Percentiles rank a stretch among this genome's conserved stretches.
Evolutionary conservation across 2,888 invertebrate genomes (phyloP).

Genomic region (Zygothrica quintamaculata): DNA sequence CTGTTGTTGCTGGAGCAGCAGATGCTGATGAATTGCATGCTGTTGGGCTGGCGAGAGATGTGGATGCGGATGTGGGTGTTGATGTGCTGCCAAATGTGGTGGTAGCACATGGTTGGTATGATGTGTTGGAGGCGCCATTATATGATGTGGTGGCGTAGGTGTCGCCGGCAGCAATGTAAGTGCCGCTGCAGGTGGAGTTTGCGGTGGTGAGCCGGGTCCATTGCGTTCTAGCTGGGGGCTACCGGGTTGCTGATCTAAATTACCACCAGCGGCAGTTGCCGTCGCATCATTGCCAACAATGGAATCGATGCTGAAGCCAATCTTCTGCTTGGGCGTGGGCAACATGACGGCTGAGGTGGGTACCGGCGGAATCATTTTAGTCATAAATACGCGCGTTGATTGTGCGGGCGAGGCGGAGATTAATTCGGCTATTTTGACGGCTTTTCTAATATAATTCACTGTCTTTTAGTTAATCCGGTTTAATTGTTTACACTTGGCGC

Average conservation of each 20-base stretch:
- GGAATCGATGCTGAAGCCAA: constrained; percentile 97
- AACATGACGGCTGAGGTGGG: constrained; percentile 96
- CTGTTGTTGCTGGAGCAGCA: constrained; percentile 72
- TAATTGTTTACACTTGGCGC: constrained; percentile 46
- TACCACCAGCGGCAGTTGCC: constrained; percentile 43
- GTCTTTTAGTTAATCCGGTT: constrained; percentile 42
- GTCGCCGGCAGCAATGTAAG: constrained; percentile 61
- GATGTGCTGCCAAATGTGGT: constrained; percentile 64
- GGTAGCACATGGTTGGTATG: constrained; percentile 55
- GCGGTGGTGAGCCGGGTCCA: constrained; percentile 80
- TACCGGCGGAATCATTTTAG: constrained; percentile 96
- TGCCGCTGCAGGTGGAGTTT: constrained; percentile 76
- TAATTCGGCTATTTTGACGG: constrained; percentile 76
- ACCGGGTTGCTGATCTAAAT: constrained; percentile 58
- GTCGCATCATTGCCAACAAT: constrained; percentile 90
- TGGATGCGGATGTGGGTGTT: constrained; percentile 53
- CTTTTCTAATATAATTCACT: constrained; percentile 37
- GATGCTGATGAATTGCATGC: constrained; percentile 81
- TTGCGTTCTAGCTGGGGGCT: constrained; percentile 69
- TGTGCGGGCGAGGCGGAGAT: constrained; percentile 68
- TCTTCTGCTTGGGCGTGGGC: constrained; percentile 94
- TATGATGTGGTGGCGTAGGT: constrained; percentile 62
- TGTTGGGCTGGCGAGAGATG: constrained; percentile 79
- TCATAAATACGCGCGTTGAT: constrained; percentile 83
- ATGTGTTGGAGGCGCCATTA: constrained; percentile 70